Percentiles rank a stretch among this genome's conserved stretches.
Conservation (phyloP, 2,797 vertebrate species). For the Pseudochirops cupreus region DNA sequence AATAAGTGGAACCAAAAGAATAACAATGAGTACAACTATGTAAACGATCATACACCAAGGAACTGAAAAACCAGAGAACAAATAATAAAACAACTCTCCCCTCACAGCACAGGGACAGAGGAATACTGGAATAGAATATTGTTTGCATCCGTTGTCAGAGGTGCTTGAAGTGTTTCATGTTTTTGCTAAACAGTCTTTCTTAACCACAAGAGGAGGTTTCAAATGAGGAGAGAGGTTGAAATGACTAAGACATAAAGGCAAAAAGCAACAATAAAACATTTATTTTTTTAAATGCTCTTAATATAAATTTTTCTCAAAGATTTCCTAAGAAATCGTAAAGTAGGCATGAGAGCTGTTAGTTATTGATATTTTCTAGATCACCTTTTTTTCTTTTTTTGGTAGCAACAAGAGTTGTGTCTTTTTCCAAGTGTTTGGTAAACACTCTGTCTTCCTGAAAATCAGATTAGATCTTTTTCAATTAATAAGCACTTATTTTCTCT, state of each 20-base stretch:
- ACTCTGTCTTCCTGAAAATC: neutral
- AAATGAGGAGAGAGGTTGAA: neutral
- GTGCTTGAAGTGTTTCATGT: neutral
- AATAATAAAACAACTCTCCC: neutral
- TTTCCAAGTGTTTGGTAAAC: neutral
- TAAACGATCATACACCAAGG: neutral
- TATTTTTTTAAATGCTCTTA: neutral
- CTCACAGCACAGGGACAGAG: neutral
- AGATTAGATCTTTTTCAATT: neutral
- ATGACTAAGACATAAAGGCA: neutral
- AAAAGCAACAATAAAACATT: neutral
- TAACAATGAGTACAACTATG: neutral
- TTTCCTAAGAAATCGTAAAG: neutral
- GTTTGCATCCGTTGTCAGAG: neutral
- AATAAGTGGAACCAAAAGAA: neutral
- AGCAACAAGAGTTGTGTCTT: neutral
- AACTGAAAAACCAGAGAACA: neutral
- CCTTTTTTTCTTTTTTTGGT: neutral
- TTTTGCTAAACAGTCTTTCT: neutral
- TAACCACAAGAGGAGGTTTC: neutral
- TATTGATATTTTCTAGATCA: neutral
- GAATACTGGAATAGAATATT: neutral
- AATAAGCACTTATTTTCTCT: neutral
- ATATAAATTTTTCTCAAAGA: neutral
- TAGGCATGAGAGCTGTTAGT: neutral